Percentiles rank a stretch among this genome's conserved stretches.
Evolutionary conservation across 2,888 invertebrate species (phyloP).

Genomic region (Icerya purchasi): DNA sequence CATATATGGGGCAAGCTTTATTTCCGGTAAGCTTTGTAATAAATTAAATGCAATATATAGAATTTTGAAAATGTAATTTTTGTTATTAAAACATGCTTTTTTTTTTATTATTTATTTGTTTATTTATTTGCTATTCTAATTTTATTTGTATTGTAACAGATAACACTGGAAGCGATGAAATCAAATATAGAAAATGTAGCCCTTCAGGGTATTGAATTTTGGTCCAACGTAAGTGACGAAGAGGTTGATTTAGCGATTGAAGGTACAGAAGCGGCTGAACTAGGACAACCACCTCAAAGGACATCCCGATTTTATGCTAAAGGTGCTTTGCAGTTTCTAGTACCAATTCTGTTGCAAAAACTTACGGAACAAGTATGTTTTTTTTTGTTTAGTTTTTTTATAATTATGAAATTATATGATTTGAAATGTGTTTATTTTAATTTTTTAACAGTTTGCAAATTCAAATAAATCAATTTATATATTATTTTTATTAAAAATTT

Average conservation of each 20-base stretch:
- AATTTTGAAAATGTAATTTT: neutral
- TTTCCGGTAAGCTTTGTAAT: slow-evolving; percentile 59
- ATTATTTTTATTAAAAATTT: no score
- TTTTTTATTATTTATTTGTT: neutral
- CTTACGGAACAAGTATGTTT: slow-evolving; percentile 59
- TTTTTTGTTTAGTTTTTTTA: no score
- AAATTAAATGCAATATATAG: neutral
- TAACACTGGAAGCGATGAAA: slow-evolving; percentile 96
- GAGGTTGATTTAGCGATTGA: slow-evolving; percentile 91
- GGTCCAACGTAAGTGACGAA: slow-evolving; percentile 97
- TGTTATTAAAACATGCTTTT: neutral
- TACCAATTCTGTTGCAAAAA: slow-evolving; percentile 81
- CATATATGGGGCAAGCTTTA: slow-evolving; percentile 92
- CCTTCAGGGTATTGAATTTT: slow-evolving; percentile 97
- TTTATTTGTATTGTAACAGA: slow-evolving; percentile 30
- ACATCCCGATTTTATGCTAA: slow-evolving; percentile 94
- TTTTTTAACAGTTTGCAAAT: no score
- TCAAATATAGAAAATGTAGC: slow-evolving; percentile 88
- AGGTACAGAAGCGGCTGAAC: slow-evolving; percentile 79
- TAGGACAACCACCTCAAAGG: slow-evolving; percentile 77
- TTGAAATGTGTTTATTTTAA: no score
- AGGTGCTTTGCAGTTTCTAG: slow-evolving; percentile 83
- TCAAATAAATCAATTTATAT: no score
- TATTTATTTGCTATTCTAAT: neutral
- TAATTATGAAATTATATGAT: no score